phyloP scores from a whole-genome alignment of 2,888 invertebrate species.

The Apamea crenata region DNA sequence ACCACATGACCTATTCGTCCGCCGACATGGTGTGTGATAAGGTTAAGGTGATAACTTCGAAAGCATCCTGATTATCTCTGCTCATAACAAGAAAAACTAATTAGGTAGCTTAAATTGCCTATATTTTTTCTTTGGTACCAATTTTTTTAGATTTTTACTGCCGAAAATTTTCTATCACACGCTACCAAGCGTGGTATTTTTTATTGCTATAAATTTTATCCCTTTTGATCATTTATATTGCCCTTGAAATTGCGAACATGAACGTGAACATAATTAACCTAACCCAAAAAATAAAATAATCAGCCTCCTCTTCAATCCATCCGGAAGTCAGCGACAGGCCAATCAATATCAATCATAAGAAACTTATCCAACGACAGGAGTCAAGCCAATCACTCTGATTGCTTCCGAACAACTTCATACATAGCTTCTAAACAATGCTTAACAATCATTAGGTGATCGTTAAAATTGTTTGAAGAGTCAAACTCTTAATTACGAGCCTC shows the following conservation, averaged over 20 bases:
- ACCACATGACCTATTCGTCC: neutral
- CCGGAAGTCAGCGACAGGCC: neutral
- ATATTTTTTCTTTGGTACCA: neutral
- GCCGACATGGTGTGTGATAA: neutral
- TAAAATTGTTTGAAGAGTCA: constrained; percentile 34
- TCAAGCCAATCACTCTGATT: neutral
- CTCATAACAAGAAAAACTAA: neutral
- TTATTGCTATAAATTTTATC: too few relatives aligned
- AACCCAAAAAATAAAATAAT: neutral
- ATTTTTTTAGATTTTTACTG: neutral
- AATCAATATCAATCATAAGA: constrained; percentile 12
- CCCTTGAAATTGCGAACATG: neutral
- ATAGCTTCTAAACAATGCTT: constrained; percentile 26
- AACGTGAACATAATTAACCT: neutral
- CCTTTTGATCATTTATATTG: neutral
- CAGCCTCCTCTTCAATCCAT: neutral
- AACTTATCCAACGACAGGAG: constrained; percentile 14
- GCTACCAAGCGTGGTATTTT: neutral
- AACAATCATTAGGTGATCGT: constrained; percentile 23
- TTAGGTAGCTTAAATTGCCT: neutral
- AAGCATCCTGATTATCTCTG: neutral
- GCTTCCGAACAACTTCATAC: constrained; percentile 16
- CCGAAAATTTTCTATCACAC: neutral
- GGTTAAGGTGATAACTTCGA: neutral
- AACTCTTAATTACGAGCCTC: constrained; percentile 13